Percentiles rank a stretch among this genome's conserved stretches.
Evolutionary conservation across 1,140 invertebrate genomes (phyloP).

Genomic region (Cotesia glomerata): DNA sequence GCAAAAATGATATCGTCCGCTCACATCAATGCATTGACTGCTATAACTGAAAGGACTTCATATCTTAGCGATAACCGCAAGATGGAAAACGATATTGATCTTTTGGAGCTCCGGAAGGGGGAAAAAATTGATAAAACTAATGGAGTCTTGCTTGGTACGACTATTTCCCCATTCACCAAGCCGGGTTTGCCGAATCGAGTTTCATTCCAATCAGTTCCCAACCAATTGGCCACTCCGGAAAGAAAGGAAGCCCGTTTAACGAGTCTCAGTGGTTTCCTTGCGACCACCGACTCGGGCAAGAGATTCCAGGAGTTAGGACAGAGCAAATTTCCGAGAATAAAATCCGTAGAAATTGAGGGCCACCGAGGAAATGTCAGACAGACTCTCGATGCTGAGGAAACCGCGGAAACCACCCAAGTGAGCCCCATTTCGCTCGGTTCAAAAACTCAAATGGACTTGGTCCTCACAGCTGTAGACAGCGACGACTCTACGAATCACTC

Average conservation of each 20-base stretch:
- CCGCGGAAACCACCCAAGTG: slow-evolving; percentile 16
- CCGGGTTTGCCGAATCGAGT: slow-evolving; percentile 24
- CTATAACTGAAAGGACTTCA: slow-evolving; percentile 1
- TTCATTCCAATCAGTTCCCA: slow-evolving; percentile 33
- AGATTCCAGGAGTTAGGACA: neutral
- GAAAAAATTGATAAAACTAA: slow-evolving; percentile 7
- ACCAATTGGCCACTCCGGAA: slow-evolving; percentile 19
- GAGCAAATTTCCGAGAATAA: neutral
- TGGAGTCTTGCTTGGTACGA: neutral
- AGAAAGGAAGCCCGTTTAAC: slow-evolving; percentile 17
- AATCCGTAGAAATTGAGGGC: neutral
- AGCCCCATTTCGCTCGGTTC: neutral
- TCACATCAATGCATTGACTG: slow-evolving; percentile 25
- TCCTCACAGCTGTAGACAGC: neutral
- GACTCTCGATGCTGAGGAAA: slow-evolving; percentile 20
- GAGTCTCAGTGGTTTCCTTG: neutral
- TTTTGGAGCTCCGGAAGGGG: neutral
- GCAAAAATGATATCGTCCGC: slow-evolving; percentile 5
- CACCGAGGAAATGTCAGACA: slow-evolving; percentile 8
- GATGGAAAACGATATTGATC: slow-evolving; percentile 32
- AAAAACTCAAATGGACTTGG: slow-evolving; percentile 6
- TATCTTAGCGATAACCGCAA: slow-evolving; percentile 19
- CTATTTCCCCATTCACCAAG: slow-evolving; percentile 26
- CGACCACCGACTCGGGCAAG: neutral
- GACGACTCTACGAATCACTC: neutral